Percentiles rank a stretch among this genome's conserved stretches.
Evolutionary conservation across 2,888 invertebrate species (phyloP).

Genomic region (Tribolium freemani): DNA sequence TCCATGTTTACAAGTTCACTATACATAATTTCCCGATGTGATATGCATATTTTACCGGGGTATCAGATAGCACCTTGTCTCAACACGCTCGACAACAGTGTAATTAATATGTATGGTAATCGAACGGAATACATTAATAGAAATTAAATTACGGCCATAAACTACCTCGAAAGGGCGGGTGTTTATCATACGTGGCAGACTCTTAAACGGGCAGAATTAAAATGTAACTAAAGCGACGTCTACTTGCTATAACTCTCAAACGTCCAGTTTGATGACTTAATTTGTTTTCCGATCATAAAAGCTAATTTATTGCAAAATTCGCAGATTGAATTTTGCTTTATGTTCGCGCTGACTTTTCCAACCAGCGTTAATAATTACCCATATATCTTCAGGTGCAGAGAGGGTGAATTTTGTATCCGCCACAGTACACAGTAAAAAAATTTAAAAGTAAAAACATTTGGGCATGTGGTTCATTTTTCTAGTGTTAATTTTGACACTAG

Average conservation of each 20-base stretch:
- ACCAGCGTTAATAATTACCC: conserved; percentile 43
- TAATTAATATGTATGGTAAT: conserved; percentile 20
- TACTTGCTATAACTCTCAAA: conserved; percentile 27
- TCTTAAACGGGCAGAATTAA: conserved; percentile 36
- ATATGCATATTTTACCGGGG: conserved; percentile 46
- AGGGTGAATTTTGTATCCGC: no score
- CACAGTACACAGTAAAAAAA: no score
- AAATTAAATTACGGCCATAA: conserved; percentile 3
- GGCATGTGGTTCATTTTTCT: no score
- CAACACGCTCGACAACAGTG: not conserved
- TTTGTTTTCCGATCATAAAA: conserved; percentile 51
- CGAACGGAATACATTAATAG: conserved; percentile 15
- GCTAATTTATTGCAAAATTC: conserved; percentile 52
- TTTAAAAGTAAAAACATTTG: no score
- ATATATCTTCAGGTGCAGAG: conserved; percentile 51
- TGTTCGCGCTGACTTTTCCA: conserved; percentile 39
- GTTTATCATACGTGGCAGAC: not conserved
- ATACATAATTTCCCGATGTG: conserved; percentile 52
- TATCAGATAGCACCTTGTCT: conserved; percentile 26
- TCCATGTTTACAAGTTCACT: conserved; percentile 47
- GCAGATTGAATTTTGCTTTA: conserved; percentile 52
- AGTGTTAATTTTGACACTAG: no score
- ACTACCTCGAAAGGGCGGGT: not conserved
- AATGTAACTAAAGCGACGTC: conserved; percentile 43
- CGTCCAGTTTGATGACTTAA: conserved; percentile 48